phyloP scores from a whole-genome alignment of 35 echinoderm and acorn worm genomes.

The Apostichopus californicus region DNA sequence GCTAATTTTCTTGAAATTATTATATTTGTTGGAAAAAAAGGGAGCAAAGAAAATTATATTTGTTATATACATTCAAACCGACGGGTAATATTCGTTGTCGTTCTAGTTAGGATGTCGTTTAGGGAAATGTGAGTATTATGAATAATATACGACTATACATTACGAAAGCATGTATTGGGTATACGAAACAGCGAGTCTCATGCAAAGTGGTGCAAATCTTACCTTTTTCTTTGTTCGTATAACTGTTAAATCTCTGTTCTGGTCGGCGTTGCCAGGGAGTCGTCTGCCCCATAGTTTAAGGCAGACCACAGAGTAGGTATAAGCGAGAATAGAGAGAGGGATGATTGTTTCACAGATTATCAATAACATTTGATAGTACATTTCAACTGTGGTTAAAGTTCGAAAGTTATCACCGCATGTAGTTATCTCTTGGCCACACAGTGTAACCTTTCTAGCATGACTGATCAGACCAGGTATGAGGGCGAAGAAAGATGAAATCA shows the following conservation, averaged over 20 bases:
- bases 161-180: no score
- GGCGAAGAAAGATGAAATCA: constrained; percentile 55
- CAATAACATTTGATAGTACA: constrained; percentile 77
- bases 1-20: no score
- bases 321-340: constrained; percentile 68
- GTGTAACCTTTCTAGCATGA: background rate
- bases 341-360: constrained; percentile 54
- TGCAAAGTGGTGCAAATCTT: background rate
- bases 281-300: constrained; percentile 76
- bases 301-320: constrained; percentile 81
- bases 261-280: constrained; percentile 87
- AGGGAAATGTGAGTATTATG: no score
- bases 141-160: no score
- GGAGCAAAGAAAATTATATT: no score
- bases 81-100: no score
- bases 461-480: constrained; percentile 66
- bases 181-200: background rate
- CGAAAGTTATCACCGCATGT: constrained; percentile 32
- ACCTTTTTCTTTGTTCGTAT: constrained; percentile 78
- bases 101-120: no score
- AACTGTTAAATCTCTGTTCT: constrained; percentile 71
- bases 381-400: constrained; percentile 29
- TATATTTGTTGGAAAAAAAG: no score
- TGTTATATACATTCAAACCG: no score
- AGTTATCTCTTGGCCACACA: constrained; percentile 42